A percentile compares a stretch with the other conserved stretches of the same genome.
These are phyloP conservation scores for Bellardia bayeri DNA, from an alignment of 2,888 invertebrate genomes.

Conservation along the genomic window DNA sequence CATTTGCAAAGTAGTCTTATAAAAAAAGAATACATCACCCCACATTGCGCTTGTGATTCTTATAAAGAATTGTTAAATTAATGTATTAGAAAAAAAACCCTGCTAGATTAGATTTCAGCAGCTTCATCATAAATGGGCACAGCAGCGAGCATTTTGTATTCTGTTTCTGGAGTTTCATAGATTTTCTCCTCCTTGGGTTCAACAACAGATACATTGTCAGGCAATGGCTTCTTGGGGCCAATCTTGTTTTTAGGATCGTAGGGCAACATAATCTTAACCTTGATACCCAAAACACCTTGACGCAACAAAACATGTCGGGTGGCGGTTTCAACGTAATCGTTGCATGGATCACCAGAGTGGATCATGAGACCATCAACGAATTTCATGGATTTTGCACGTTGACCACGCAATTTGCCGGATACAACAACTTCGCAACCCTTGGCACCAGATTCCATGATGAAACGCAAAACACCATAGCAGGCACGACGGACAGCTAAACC, in stretches of 20 bases:
- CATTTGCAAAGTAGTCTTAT: too few relatives aligned
- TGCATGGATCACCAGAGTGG: conserved; percentile 99
- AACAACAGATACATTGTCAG: conserved; percentile 98
- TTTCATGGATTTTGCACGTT: conserved; percentile 99
- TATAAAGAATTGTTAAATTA: conserved; percentile 36
- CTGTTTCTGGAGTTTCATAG: conserved; percentile 84
- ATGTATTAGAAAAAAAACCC: conserved; percentile 17
- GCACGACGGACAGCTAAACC: conserved; percentile 94
- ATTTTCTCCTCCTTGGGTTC: conserved; percentile 98
- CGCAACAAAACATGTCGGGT: conserved; percentile 98
- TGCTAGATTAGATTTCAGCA: conserved; percentile 32
- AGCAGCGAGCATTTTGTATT: conserved; percentile 82
- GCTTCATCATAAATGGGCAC: conserved; percentile 64
- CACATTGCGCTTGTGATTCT: conserved; percentile 52
- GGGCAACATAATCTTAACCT: conserved; percentile 99
- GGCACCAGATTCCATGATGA: conserved; percentile 99
- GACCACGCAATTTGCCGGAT: conserved; percentile 98
- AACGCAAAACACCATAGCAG: conserved; percentile 99
- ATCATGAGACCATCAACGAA: conserved; percentile 99
- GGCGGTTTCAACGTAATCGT: conserved; percentile 99
- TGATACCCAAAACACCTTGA: conserved; percentile 92
- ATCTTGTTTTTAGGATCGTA: conserved; percentile 99
- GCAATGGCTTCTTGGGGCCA: conserved; percentile 98
- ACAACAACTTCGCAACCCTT: conserved; percentile 99
- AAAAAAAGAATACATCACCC: conserved; percentile 59